Evolutionary conservation across 2,113 vertebrate genomes (phyloP).

Genomic region (Arvicanthis niloticus): DNA sequence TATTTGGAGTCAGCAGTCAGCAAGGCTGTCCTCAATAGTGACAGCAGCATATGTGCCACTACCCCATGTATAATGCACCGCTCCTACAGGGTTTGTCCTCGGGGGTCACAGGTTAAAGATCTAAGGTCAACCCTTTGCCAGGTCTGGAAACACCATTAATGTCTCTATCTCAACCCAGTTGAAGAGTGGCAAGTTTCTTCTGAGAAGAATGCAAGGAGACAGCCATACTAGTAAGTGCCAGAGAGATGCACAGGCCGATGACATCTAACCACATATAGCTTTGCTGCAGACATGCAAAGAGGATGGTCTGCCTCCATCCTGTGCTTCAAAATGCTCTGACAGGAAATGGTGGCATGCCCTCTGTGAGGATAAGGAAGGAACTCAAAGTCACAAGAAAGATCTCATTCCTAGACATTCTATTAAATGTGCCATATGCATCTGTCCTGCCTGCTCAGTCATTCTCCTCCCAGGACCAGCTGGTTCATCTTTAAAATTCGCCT

Average conservation of each 20-base stretch:
- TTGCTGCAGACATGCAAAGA: background rate
- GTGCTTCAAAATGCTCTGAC: background rate
- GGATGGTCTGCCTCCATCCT: background rate
- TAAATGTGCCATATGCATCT: background rate
- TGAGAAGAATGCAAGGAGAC: background rate
- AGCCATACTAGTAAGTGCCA: background rate
- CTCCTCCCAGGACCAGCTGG: background rate
- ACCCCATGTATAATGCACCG: no score
- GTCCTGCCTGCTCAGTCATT: background rate
- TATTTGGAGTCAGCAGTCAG: background rate
- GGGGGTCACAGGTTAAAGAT: background rate
- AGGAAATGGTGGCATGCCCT: background rate
- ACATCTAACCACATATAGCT: background rate
- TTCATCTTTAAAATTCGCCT: background rate
- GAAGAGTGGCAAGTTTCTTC: background rate
- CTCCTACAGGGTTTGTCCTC: background rate
- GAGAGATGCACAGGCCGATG: background rate
- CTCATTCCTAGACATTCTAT: background rate
- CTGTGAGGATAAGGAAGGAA: background rate
- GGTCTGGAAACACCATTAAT: background rate
- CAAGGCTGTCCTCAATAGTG: background rate
- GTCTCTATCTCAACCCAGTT: background rate
- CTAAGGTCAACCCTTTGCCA: background rate
- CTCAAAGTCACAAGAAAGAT: background rate
- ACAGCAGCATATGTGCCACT: accelerated